Base-by-base conservation (phyloP, 2,797 vertebrate genomes). In the Galagoides demidoff region DNA sequence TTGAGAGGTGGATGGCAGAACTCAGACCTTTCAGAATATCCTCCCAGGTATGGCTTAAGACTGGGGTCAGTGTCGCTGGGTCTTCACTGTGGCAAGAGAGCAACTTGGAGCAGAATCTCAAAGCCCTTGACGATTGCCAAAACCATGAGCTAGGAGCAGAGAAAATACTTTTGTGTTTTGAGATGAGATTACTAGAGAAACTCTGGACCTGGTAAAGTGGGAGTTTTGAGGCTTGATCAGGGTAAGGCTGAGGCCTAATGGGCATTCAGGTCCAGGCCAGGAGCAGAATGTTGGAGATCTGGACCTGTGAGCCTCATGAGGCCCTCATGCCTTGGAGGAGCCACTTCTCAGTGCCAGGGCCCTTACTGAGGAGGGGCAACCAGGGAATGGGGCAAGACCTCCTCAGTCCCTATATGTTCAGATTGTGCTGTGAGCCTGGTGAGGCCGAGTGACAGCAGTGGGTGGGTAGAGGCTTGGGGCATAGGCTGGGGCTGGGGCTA, bases 1-100 rank as follows among this genome's bases (percentile, higher is more conserved):
- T 3, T 31, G 31, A 74, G 37, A 39, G 3, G 27, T 2, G 0
- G 70, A 68, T 83, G 73, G 83, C 29, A 16, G 89, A 93, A 37
- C 43, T 22, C 66, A 85, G 64, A 68, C 64, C 19, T 68, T n/a
- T 68, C 31, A 0, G 17, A 19, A n/a, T 68, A 68, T 34, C 64
- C 31, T 68, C 31, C 19, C 64, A 97, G 96, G 96, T 96, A 96
- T 0, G 92, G 66, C 74, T 88, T 68, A 43, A n/a, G 25, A 10
- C 2, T 6, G 86, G 90, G 78, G 43, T 92, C 52, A 19, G 11
- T 31, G 86, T 5, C 43, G 39, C 52, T 70, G 57, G 79, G 74
- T 2, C 19, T 52, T 37, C 43, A 8, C 22, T 7, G 14, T 6
- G 19, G 37, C 27, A 49, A 85, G 45, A 68, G 63, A 68, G 66